Base-by-base conservation (phyloP, 53 echinoderm and acorn worm species). In the Astropecten irregularis region DNA sequence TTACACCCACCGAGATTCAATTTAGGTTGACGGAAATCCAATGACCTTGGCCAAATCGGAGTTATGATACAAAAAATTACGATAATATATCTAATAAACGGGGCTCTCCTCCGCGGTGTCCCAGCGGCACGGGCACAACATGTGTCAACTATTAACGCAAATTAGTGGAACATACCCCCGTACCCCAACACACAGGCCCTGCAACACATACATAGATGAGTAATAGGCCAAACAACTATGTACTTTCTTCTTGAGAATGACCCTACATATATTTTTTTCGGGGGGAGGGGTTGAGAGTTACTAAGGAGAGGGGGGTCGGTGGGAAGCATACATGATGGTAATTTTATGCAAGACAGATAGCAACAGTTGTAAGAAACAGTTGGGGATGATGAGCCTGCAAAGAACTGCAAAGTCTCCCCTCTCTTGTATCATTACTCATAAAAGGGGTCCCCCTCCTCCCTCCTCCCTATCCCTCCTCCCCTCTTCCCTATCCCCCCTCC, bases 351-450 rank as follows among this genome's bases (percentile, higher is more conserved):
- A 18, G 59, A 76, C 56, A 35, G 40, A 27, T 27, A 33, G 58
- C 58, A 39, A 58, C 57, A 76, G 76, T 76, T 76, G 76, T 58
- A 76, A 26, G 27, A 46, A 76, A 76, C 76, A 76, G 58, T 76
- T 76, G 58, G 21, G 40, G 51, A n/a, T n/a, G n/a, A n/a, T 36
- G 37, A 76, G 58, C 57, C 27, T 55, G 39, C 25, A 39, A 38
- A n/a, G n/a, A n/a, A n/a, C n/a, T n/a, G n/a, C n/a, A n/a, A n/a
- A n/a, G n/a, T n/a, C n/a, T n/a, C n/a, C n/a, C n/a, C n/a, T n/a
- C n/a, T n/a, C n/a, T n/a, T n/a, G 22, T 50, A 22, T 3, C 26
- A 35, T 76, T 76, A 76, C 76, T 76, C 76, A 76, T 76, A 76
- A 55, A 40, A 16, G 76, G 76, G 57, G n/a, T n/a, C n/a, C n/a